phyloP scores from a whole-genome alignment of 2,888 invertebrate genomes.

The Mactromeris polynyma region DNA sequence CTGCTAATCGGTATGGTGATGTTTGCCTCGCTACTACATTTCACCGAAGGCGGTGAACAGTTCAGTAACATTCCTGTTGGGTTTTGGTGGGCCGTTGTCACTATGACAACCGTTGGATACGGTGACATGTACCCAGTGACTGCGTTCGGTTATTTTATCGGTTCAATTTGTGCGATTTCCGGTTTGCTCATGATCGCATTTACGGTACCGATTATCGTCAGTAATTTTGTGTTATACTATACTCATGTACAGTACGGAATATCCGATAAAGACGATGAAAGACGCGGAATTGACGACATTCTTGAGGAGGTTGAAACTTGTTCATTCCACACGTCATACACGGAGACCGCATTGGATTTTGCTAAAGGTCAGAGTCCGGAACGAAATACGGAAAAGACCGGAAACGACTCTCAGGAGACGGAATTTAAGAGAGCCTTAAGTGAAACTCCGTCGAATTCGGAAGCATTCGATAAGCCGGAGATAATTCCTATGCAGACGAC shows the following conservation, averaged over 20 bases:
- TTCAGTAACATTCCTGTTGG: conserved; percentile 85
- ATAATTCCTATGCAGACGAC: conserved; percentile 31
- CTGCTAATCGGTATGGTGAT: conserved; percentile 86
- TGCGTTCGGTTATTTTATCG: conserved; percentile 83
- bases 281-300: conserved; percentile 17
- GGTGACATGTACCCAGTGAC: conserved; percentile 85
- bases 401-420: not conserved
- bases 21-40: conserved; percentile 85
- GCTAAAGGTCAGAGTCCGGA: conserved; percentile 17
- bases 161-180: conserved; percentile 83
- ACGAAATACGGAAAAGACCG: not conserved
- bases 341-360: conserved; percentile 36
- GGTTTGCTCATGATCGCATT: conserved; percentile 85
- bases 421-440: conserved; percentile 16
- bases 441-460: not conserved
- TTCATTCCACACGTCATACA: conserved; percentile 62
- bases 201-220: conserved; percentile 86
- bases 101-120: conserved; percentile 86
- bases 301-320: conserved; percentile 60
- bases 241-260: conserved; percentile 85
- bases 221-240: conserved; percentile 86
- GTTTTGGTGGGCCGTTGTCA: conserved; percentile 86
- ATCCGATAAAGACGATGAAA: conserved; percentile 53
- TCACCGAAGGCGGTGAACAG: conserved; percentile 81
- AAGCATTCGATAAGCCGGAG: not conserved